These are phyloP conservation scores for Epinephelus malabaricus DNA, from an alignment of 2,797 vertebrate species.

Conservation along the genomic window DNA sequence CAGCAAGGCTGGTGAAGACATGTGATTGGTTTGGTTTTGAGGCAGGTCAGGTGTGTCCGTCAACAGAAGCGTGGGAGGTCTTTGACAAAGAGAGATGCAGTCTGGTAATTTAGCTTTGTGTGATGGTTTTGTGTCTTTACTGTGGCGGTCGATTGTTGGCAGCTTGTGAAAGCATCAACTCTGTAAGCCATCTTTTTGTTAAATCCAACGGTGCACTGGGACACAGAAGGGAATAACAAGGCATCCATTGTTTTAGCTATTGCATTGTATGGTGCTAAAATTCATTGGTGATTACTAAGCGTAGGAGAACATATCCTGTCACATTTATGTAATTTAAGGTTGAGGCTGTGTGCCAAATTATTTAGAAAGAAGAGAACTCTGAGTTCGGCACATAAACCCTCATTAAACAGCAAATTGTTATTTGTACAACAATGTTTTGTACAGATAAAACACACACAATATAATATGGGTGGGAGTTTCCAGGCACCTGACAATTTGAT, in stretches of 20 bases:
- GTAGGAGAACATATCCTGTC: background rate
- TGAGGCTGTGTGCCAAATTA: too few relatives aligned
- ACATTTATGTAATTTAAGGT: background rate
- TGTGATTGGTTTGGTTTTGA: slow-evolving; percentile 18
- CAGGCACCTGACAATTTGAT: too few relatives aligned
- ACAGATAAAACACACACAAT: background rate
- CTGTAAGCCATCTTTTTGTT: slow-evolving; percentile 38
- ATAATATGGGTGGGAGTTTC: too few relatives aligned
- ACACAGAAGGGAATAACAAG: slow-evolving; percentile 24
- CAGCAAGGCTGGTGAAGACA: background rate
- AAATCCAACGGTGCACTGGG: slow-evolving; percentile 22
- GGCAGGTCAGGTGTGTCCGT: slow-evolving; percentile 12
- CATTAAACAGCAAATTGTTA: background rate
- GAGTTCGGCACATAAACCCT: background rate
- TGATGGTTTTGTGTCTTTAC: slow-evolving; percentile 35
- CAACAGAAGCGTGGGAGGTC: background rate
- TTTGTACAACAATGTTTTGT: background rate
- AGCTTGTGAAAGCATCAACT: slow-evolving; percentile 35
- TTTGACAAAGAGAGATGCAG: slow-evolving; percentile 8
- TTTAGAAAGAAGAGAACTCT: background rate
- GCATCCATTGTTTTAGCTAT: slow-evolving; percentile 25
- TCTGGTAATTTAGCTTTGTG: slow-evolving; percentile 34
- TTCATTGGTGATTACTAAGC: background rate
- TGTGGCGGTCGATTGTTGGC: slow-evolving; percentile 29
- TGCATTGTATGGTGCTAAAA: slow-evolving; percentile 19